Conservation (phyloP, 2,797 vertebrate genomes). For the Peromyscus attwateri region DNA sequence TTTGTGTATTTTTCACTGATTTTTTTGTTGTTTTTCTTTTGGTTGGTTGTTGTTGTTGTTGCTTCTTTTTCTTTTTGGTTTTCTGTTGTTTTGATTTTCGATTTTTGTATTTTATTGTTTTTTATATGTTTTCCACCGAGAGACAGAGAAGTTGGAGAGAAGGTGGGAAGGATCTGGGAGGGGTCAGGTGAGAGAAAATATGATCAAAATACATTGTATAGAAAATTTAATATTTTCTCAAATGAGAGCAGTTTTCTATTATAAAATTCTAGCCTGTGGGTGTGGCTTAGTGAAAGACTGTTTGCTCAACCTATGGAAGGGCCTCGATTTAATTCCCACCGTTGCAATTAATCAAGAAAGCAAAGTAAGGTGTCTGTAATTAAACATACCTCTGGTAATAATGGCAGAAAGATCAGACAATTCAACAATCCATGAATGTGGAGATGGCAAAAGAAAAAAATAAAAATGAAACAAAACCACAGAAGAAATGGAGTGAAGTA, state of each 20-base stretch:
- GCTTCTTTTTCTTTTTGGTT: neutral
- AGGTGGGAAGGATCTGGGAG: neutral
- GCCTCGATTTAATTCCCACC: neutral
- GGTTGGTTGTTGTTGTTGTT: neutral
- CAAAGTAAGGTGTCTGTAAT: neutral
- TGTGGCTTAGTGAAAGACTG: neutral
- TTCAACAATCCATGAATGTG: neutral
- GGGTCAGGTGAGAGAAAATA: neutral
- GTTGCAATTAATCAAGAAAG: neutral
- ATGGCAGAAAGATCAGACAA: neutral
- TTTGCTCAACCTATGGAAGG: neutral
- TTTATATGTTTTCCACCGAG: too few relatives aligned
- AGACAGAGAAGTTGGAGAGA: neutral
- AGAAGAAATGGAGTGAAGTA: neutral
- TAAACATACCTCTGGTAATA: neutral
- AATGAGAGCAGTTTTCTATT: neutral
- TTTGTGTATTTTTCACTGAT: neutral
- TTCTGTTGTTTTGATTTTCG: neutral
- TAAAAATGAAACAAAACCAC: neutral
- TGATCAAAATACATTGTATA: neutral
- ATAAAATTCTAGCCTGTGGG: neutral
- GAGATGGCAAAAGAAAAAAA: neutral
- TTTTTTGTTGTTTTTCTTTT: neutral
- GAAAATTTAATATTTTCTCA: neutral
- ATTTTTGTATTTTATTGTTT: neutral